Evolutionary conservation across 2,888 invertebrate species (phyloP).

Genomic region (Coenonympha arcania): DNA sequence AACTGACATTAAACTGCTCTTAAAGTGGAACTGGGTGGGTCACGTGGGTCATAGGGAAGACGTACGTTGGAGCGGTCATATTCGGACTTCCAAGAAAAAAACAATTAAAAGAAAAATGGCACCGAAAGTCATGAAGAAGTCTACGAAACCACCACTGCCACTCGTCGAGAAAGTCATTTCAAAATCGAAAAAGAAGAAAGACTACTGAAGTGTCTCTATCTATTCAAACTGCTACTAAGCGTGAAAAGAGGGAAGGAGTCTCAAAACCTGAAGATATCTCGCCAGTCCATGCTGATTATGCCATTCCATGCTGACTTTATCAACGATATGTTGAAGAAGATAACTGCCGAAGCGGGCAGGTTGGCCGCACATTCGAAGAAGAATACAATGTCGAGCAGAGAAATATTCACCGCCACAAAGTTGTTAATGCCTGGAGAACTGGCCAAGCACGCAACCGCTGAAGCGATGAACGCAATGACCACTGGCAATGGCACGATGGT

Average conservation of each 20-base stretch:
- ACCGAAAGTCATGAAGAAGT: slow-evolving; percentile 48
- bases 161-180: slow-evolving; percentile 56
- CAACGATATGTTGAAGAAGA: slow-evolving; percentile 81
- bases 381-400: slow-evolving; percentile 78
- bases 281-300: slow-evolving; percentile 82
- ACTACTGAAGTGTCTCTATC: slow-evolving; percentile 70
- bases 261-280: slow-evolving; percentile 76
- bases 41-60: no score
- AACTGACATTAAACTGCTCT: no score
- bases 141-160: slow-evolving; percentile 41
- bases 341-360: slow-evolving; percentile 78
- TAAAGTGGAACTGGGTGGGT: no score
- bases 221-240: slow-evolving; percentile 77
- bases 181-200: slow-evolving; percentile 67
- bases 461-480: slow-evolving; percentile 77
- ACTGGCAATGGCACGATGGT: no score
- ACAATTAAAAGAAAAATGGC: slow-evolving; percentile 42
- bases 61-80: no score
- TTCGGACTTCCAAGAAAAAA: neutral
- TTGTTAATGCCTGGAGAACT: slow-evolving; percentile 81
- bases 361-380: slow-evolving; percentile 77
- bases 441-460: slow-evolving; percentile 80
- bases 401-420: slow-evolving; percentile 80
- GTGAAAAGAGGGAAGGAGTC: slow-evolving; percentile 66
- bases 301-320: slow-evolving; percentile 82